Conservation (phyloP, 2,797 vertebrate species). For the Crocidura indochinensis region DNA sequence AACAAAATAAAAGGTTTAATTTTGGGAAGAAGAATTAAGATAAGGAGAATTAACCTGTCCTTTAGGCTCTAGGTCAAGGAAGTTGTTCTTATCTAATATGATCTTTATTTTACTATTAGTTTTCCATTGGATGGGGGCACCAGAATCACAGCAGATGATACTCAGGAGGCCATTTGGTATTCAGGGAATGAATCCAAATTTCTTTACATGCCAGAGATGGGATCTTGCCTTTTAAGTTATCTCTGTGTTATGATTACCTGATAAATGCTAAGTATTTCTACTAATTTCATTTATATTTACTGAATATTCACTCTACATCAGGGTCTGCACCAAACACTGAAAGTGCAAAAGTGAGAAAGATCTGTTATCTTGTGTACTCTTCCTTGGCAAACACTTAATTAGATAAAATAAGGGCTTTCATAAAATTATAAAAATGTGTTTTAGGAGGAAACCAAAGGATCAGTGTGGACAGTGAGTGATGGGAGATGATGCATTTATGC, state of each 20-base stretch:
- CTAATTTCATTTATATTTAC: neutral
- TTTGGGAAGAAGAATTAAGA: no score
- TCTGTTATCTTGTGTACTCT: neutral
- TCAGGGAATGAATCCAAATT: no score
- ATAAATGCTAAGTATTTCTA: constrained; percentile 22
- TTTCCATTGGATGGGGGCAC: no score
- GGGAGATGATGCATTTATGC: neutral
- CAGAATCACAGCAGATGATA: no score
- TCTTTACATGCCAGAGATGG: no score
- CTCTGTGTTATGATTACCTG: neutral
- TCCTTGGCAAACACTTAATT: no score
- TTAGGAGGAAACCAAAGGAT: neutral
- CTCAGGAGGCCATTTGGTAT: no score
- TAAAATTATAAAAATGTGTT: constrained; percentile 13
- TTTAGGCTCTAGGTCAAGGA: no score
- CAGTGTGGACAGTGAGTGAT: neutral
- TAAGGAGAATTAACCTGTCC: no score
- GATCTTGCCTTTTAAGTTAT: no score
- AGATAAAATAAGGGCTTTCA: neutral
- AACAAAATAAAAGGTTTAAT: no score
- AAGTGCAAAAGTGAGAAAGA: constrained; percentile 3
- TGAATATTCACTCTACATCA: neutral
- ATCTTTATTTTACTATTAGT: neutral
- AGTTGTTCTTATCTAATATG: no score
- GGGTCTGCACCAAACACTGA: neutral